These are phyloP conservation scores for Nephrotoma flavescens DNA, from an alignment of 2,888 invertebrate genomes.

Conservation along the genomic window DNA sequence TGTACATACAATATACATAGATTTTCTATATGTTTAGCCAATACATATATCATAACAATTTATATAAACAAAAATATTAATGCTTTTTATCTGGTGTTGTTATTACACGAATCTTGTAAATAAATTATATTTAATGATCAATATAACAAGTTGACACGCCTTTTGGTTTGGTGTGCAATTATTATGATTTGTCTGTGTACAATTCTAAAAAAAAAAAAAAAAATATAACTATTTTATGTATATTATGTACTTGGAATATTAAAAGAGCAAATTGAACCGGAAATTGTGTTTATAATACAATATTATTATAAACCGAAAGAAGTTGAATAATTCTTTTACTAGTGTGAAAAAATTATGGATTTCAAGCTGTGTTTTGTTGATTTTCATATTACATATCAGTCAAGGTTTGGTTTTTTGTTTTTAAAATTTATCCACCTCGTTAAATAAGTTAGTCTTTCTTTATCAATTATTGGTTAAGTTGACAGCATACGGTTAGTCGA, in stretches of 20 bases:
- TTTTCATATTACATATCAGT: background rate
- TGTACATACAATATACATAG: background rate
- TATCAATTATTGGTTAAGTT: background rate
- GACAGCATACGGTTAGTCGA: background rate
- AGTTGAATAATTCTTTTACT: background rate
- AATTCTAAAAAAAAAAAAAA: background rate
- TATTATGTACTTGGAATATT: background rate
- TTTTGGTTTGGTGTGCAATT: background rate
- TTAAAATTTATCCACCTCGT: background rate
- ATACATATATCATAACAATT: background rate
- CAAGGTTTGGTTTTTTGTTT: background rate
- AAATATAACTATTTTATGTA: background rate
- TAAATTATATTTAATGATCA: conserved; percentile 4
- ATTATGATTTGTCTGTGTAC: background rate
- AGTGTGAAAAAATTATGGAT: background rate
- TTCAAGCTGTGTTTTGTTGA: background rate
- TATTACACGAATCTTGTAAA: background rate
- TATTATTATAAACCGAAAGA: background rate
- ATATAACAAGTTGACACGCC: conserved; percentile 5
- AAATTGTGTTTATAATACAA: background rate
- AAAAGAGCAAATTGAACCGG: background rate
- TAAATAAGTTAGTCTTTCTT: background rate
- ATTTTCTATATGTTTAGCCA: background rate
- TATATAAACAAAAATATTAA: background rate
- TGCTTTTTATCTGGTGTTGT: background rate